Evolutionary conservation across 30 jellyfish, hydroid and myxozoan species (phyloP).

Genomic region (Turritopsis rubra): DNA sequence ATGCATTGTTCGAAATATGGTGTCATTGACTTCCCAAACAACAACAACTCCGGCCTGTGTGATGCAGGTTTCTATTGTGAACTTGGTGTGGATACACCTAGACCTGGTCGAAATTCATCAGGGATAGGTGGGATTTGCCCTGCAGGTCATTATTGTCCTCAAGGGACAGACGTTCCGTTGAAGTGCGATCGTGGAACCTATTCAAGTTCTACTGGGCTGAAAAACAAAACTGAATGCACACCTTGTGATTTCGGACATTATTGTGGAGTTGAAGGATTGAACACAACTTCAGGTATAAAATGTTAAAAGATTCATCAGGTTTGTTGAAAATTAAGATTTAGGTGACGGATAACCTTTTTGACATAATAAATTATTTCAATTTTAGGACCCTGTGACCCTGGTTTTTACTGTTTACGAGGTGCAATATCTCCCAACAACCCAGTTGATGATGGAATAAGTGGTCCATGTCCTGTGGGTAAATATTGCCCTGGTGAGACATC

Average conservation of each 20-base stretch:
- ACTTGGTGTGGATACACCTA: slow-evolving; percentile 50
- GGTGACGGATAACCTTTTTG: background rate
- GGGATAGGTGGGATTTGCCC: slow-evolving; percentile 98
- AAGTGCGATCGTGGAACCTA: slow-evolving; percentile 85
- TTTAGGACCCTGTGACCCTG: slow-evolving; percentile 85
- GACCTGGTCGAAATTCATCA: slow-evolving; percentile 60
- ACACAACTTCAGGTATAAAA: slow-evolving; percentile 71
- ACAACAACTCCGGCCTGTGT: slow-evolving; percentile 77
- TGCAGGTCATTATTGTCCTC: slow-evolving; percentile 81
- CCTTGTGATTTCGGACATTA: slow-evolving; percentile 77
- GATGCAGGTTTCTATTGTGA: slow-evolving; percentile 89
- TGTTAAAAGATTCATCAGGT: background rate
- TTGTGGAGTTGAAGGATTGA: slow-evolving; percentile 79
- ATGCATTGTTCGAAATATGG: slow-evolving; percentile 60
- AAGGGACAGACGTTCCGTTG: slow-evolving; percentile 78
- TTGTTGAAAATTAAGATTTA: background rate
- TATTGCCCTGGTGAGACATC: slow-evolving; percentile 86
- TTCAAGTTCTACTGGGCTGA: slow-evolving; percentile 42
- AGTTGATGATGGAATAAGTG: slow-evolving; percentile 65
- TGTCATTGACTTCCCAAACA: slow-evolving; percentile 58
- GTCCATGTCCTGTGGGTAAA: slow-evolving; percentile 95
- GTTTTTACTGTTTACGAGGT: slow-evolving; percentile 86
- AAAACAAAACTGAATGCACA: slow-evolving; percentile 62
- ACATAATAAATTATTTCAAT: no score
- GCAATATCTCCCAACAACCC: slow-evolving; percentile 77